Evolutionary conservation across 2,797 vertebrate species (phyloP).

Genomic region (Morus bassanus): DNA sequence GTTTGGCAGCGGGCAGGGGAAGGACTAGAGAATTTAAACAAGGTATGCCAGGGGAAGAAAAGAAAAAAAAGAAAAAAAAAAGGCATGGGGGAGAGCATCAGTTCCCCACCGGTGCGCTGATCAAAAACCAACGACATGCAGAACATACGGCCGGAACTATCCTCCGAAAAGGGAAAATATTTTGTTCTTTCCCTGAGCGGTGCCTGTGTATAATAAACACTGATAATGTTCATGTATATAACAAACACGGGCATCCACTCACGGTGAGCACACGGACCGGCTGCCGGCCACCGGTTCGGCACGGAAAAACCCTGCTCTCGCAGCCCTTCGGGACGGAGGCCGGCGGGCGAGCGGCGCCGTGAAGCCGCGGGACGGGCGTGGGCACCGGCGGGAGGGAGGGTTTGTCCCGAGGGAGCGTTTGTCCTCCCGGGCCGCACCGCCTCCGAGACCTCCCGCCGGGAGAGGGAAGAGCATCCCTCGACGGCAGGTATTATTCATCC

Average conservation of each 20-base stretch:
- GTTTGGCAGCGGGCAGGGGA: background rate
- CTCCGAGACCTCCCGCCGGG: background rate
- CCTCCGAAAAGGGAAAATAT: background rate
- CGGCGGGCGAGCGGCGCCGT: background rate
- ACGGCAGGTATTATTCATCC: conserved; percentile 24
- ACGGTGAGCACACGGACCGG: background rate
- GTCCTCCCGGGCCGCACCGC: background rate
- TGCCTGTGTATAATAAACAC: background rate
- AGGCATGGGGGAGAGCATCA: too few relatives aligned
- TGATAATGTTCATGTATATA: background rate
- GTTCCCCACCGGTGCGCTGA: background rate
- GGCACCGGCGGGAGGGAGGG: background rate
- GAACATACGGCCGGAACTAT: background rate
- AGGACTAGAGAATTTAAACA: background rate
- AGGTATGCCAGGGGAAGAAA: too few relatives aligned
- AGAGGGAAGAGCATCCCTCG: background rate
- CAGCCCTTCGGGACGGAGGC: background rate
- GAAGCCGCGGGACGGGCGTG: background rate
- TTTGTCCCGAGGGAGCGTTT: background rate
- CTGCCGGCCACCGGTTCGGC: background rate
- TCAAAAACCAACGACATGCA: background rate
- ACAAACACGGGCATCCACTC: background rate
- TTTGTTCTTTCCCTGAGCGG: background rate
- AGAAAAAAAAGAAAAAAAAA: background rate
- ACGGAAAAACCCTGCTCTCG: background rate